phyloP scores from a whole-genome alignment of 2,113 vertebrate genomes.

The Corythoichthys haematopterus region DNA sequence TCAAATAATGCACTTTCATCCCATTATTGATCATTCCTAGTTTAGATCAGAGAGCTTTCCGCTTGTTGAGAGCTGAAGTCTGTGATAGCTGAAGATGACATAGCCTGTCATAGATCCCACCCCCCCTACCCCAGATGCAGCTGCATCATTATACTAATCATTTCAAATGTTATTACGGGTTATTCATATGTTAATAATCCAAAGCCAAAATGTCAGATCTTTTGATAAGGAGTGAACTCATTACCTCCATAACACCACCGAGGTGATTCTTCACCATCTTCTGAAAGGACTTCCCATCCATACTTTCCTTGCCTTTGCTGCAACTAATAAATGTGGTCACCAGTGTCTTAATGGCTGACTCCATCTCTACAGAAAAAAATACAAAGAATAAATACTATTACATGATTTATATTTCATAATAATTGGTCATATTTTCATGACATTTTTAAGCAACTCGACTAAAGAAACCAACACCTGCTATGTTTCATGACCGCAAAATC shows the following conservation, averaged over 20 bases:
- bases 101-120: no score
- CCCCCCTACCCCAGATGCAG: no score
- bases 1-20: no score
- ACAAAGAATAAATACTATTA: neutral
- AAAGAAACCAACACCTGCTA: neutral
- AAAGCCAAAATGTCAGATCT: neutral
- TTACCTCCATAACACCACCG: slow-evolving; percentile 60
- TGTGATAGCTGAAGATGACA: no score
- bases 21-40: no score
- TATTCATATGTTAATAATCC: neutral
- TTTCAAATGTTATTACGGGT: no score
- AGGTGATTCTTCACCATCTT: slow-evolving; percentile 61
- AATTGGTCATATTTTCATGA: no score
- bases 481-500: neutral
- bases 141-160: no score
- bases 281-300: slow-evolving; percentile 52
- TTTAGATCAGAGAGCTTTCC: no score
- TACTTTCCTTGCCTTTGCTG: slow-evolving; percentile 52
- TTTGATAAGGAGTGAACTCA: neutral
- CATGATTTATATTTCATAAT: neutral
- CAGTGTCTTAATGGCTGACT: slow-evolving; percentile 63
- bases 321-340: slow-evolving; percentile 57
- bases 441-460: no score
- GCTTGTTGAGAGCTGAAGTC: no score
- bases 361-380: slow-evolving; percentile 56